Base-by-base conservation (phyloP, 2,888 invertebrate species). In the Camponotus fellah region DNA sequence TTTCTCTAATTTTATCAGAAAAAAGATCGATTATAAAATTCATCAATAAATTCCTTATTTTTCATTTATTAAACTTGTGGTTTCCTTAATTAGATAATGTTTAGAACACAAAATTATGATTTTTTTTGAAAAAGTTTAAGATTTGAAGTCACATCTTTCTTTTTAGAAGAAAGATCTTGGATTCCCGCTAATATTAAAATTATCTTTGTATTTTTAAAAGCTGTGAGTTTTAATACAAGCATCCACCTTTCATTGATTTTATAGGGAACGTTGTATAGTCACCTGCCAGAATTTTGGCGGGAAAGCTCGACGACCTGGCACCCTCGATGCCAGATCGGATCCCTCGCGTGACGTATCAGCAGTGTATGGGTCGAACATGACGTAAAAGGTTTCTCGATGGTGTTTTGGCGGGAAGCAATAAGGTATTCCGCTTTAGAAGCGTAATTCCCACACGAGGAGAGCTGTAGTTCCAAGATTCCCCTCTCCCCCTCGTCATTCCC, bases 401-500 rank as follows among this genome's bases (percentile, higher is more conserved):
- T 79, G 66, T 88, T 89, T 90, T 89, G 90, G 91, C 90, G 90
- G 91, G 90, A 89, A 90, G 82, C 56, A 85, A 84, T 84, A 88
- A 87, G 89, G 86, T 87, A 86, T 85, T 84, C 87, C 82, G 87
- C 46, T 72, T 74, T 53, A 17, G 79, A 75, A 34, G 65, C 90
- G 90, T 91, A 69, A 92, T 93, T 93, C 92, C 93, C 92, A 92
- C 92, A 92, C 89, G 83, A 87, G 81, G 8, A 53, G n/a, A 66
- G 76, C 80, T 72, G 85, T 79, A n/a, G 84, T 82, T 58, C 43
- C 84, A 60, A 71, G 83, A 86, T 90, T 82, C 85, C 86, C 86
- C 71, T 90, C 87, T 82, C 84, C 88, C 83, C 62, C 65, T 84
- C 76, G 75, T 69, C 85, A 86, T 87, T 84, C 83, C 77, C 84